These are phyloP conservation scores for Sigmodon hispidus DNA, from an alignment of 2,113 vertebrate genomes.

Conservation along the genomic window DNA sequence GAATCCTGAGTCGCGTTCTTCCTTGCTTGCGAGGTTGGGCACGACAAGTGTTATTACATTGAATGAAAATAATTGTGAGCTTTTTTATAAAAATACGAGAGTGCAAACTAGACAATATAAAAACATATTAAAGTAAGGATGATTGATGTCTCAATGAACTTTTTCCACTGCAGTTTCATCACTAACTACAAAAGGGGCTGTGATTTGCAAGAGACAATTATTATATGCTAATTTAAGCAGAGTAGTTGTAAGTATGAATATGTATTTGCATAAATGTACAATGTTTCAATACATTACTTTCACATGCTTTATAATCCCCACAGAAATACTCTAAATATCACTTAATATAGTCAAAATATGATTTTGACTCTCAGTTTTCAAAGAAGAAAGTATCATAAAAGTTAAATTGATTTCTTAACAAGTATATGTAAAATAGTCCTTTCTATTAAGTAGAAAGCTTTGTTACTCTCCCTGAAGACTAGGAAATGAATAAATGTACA, in stretches of 20 bases:
- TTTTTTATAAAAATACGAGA: neutral
- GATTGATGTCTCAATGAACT: constrained; percentile 47
- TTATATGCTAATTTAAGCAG: constrained; percentile 80
- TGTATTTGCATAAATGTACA: constrained; percentile 66
- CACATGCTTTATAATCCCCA: constrained; percentile 33
- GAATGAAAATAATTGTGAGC: constrained; percentile 8
- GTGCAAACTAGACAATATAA: constrained; percentile 24
- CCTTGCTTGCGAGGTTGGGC: too few species aligned
- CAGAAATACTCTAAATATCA: constrained; percentile 35
- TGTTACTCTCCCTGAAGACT: neutral
- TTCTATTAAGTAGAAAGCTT: neutral
- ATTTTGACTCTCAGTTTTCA: neutral
- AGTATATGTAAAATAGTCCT: constrained; percentile 10
- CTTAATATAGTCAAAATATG: constrained; percentile 40
- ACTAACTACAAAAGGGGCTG: constrained; percentile 46
- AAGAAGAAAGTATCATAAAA: constrained; percentile 13
- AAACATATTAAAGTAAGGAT: neutral
- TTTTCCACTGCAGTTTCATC: constrained; percentile 59
- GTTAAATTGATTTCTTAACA: constrained; percentile 23
- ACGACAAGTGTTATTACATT: neutral
- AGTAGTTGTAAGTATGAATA: neutral
- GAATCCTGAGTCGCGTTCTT: too few species aligned
- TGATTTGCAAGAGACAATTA: constrained; percentile 68
- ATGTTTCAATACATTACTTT: constrained; percentile 76
- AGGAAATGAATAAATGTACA: neutral